These are phyloP conservation scores for Elgaria multicarinata DNA, from an alignment of 2,113 vertebrate species.

Conservation along the genomic window DNA sequence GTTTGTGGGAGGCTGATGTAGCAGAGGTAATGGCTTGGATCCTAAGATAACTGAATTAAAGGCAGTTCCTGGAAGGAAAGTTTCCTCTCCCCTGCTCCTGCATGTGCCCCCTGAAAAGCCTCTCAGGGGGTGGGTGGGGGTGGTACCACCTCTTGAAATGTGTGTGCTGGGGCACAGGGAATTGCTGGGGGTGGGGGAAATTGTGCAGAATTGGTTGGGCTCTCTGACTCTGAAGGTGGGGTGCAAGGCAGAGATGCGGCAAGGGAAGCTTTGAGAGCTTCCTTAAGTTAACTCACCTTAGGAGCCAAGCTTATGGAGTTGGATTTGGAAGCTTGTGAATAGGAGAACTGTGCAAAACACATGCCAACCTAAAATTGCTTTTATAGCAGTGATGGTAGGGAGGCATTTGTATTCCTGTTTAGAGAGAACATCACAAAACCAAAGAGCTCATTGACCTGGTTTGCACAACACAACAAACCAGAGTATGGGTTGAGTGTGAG, in stretches of 20 bases:
- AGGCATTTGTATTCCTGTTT: not conserved
- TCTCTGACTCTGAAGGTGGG: not conserved
- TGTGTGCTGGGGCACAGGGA: not conserved
- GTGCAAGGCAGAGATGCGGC: not conserved
- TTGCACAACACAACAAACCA: not conserved
- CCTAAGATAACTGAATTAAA: not conserved
- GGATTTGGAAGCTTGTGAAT: not conserved
- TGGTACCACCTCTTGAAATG: too few relatives aligned
- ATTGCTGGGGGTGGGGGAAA: not conserved
- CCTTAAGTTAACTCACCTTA: not conserved
- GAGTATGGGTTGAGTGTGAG: not conserved
- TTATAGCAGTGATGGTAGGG: not conserved
- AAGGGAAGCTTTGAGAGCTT: not conserved
- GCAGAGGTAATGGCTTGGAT: not conserved
- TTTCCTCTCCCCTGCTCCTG: not conserved
- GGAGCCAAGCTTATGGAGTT: not conserved
- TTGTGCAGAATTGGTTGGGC: too few relatives aligned
- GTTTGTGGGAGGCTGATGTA: too few relatives aligned
- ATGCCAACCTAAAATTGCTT: not conserved
- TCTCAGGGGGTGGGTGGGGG: not conserved
- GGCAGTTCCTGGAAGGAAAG: not conserved
- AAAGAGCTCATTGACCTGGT: not conserved
- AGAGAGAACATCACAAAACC: not conserved
- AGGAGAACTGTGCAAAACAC: not conserved
- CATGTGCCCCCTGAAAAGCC: not conserved